Base-by-base conservation (phyloP, 2,888 invertebrate species). In the Aleiodes testaceus region DNA sequence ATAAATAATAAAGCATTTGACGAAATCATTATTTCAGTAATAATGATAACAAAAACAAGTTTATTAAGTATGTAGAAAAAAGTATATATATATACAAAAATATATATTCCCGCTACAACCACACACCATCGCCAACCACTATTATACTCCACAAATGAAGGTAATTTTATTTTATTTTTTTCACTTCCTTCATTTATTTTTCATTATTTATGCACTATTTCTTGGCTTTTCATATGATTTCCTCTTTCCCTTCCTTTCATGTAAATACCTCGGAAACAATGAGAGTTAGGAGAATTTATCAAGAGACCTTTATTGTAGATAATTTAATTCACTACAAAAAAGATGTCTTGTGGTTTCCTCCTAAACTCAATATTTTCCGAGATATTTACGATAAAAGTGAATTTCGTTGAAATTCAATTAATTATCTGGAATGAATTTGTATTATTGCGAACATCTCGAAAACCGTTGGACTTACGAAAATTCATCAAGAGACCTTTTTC, bases 121-220 rank as follows among this genome's bases (percentile, higher is more conserved):
- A 83, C 80, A 82, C 80, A 80, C 81, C 78, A 79, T 80, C 80
- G 77, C 80, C 79, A 82, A 85, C 79, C 83, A 81, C 81, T 84
- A 82, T 85, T 84, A 80, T 81, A 82, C 82, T 82, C 82, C 80
- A 78, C 81, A 82, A 36, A 82, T 80, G 78, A 82, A 86, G 86
- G 86, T 86, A 86, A 86, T 81, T 84, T 85, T 77, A 70, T 75
- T 77, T 74, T 70, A 22, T 74, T 73, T 74, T 74, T 74, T 74
- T 70, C 36, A 36, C 7, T 36, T 36, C 36, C 36, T 36, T 36
- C 36, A 36, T 69, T 72, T 59, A 65, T 44, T 61, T 69, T 69
- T 42, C 61, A 61, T 52, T 55, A 64, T 47, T 64, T 36, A 20
- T n/a, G 47, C 64, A 63, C 36, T 30, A 44, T 70, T 12, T 53